Evolutionary conservation across 1,140 invertebrate species (phyloP), one percentile per base, ranked within the genome.

Genomic region (Mactra quadrangularis): DNA sequence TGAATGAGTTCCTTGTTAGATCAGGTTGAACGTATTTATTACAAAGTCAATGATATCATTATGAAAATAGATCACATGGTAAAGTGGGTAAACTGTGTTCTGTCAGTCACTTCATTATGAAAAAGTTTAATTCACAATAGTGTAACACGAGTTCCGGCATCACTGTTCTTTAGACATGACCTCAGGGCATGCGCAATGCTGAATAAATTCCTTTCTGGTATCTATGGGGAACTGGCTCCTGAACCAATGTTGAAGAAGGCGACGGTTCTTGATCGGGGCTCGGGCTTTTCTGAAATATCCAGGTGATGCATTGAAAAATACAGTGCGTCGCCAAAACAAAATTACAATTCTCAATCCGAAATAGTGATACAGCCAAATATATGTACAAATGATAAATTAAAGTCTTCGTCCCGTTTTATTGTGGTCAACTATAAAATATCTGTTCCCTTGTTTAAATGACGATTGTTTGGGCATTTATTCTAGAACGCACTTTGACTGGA

Each of bases 401-500:
- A 7, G 25, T 68, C 64, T 68, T 68, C 45, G 22, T 41, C 41
- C 64, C 47, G 47, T 47, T 68, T 47, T 52, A 47, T 47, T n/a
- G n/a, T 22, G 19, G n/a, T 68, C 64, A 47, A 68, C 45, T 47
- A 17, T 68, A 47, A 50, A 50, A 22, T 29, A 47, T 31, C 64
- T 9, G 45, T 66, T 68, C 33, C 64, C 64, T 50, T 72, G 50
- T 29, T 52, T 72, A 50, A 50, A 22, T 64, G 17, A 15, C 41
- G 41, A 45, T 50, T 76, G 45, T 47, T 52, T 76, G 57, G 45
- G 59, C 31, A 29, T 62, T 79, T 81, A 81, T 60, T 55, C 77
- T 29, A 81, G 33, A 68, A 70, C 66, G 77, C 77, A 81, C 77
- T 81, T 81, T 68, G 77, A 81, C 77, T 81, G 77, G 47, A 81